Conservation (phyloP, 1,140 invertebrate genomes). For the Pomphorhynchus laevis region DNA sequence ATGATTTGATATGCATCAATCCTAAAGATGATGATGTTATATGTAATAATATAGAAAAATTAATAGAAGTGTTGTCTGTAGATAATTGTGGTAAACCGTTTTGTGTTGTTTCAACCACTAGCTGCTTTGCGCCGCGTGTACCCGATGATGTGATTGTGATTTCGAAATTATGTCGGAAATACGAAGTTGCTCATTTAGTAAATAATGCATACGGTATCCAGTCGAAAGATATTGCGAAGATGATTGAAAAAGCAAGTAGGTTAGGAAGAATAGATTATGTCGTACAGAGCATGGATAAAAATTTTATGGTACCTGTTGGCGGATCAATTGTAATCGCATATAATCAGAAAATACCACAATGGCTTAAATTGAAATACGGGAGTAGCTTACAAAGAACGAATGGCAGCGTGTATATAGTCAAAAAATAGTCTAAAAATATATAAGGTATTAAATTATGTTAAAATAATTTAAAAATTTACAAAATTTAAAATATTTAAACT, state of each 20-base stretch:
- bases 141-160: slow-evolving; percentile 30
- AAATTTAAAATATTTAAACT: slow-evolving; percentile 2
- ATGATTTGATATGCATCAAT: slow-evolving; percentile 28
- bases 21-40: slow-evolving; percentile 35
- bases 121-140: slow-evolving; percentile 44
- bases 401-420: too few relatives aligned
- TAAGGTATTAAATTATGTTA: slow-evolving; percentile 22
- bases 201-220: slow-evolving; percentile 64
- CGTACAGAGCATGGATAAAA: slow-evolving; percentile 55
- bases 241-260: slow-evolving; percentile 29
- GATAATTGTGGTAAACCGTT: too few relatives aligned
- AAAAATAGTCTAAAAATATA: slow-evolving; percentile 35
- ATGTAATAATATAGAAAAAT: slow-evolving; percentile 23
- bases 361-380: too few relatives aligned
- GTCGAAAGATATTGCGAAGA: slow-evolving; percentile 31
- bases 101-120: slow-evolving; percentile 42
- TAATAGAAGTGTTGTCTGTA: slow-evolving; percentile 27
- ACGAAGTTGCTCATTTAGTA: slow-evolving; percentile 36
- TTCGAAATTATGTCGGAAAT: slow-evolving; percentile 28
- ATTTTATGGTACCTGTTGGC: slow-evolving; percentile 50
- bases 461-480: not conserved
- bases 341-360: slow-evolving; percentile 27
- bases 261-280: slow-evolving; percentile 37
- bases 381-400: too few relatives aligned
- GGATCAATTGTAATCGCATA: slow-evolving; percentile 41